A percentile compares a stretch with the other conserved stretches of the same genome.
These are phyloP conservation scores for Chionis minor DNA, from an alignment of 2,113 vertebrate genomes.

Conservation along the genomic window DNA sequence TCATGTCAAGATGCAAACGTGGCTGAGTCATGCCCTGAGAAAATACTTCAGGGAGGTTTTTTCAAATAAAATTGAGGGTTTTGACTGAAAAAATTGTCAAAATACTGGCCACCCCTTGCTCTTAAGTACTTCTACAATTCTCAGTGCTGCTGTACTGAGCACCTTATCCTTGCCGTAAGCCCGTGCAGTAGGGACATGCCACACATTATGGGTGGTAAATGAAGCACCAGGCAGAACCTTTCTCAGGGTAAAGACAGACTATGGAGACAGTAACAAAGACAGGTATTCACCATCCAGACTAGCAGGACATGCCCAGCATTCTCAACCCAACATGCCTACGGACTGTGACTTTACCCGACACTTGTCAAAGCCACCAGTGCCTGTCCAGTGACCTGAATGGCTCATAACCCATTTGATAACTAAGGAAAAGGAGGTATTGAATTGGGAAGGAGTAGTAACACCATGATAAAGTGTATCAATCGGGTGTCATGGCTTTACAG, in stretches of 20 bases:
- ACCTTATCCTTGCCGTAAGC: fast-evolving
- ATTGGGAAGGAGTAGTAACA: not conserved
- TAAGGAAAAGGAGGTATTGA: not conserved
- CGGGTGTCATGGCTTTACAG: fast-evolving
- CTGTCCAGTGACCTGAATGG: not conserved
- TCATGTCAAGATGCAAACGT: fast-evolving
- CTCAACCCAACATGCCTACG: fast-evolving
- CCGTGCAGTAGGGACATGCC: not conserved
- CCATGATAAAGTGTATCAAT: fast-evolving
- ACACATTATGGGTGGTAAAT: fast-evolving
- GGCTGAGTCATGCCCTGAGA: not conserved
- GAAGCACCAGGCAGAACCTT: not conserved
- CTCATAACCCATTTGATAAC: not conserved
- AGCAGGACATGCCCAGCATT: not conserved
- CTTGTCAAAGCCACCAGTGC: not conserved
- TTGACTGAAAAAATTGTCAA: not conserved
- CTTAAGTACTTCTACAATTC: not conserved
- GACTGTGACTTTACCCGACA: not conserved
- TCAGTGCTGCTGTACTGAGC: not conserved
- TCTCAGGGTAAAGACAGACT: not conserved
- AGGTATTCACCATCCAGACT: not conserved
- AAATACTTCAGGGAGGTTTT: not conserved
- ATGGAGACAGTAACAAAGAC: not conserved
- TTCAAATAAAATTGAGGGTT: not conserved
- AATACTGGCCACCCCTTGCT: not conserved